Percentiles rank a stretch among this genome's conserved stretches.
phyloP scores from a whole-genome alignment of 2,888 invertebrate species.

The Drosophila pegasa region DNA sequence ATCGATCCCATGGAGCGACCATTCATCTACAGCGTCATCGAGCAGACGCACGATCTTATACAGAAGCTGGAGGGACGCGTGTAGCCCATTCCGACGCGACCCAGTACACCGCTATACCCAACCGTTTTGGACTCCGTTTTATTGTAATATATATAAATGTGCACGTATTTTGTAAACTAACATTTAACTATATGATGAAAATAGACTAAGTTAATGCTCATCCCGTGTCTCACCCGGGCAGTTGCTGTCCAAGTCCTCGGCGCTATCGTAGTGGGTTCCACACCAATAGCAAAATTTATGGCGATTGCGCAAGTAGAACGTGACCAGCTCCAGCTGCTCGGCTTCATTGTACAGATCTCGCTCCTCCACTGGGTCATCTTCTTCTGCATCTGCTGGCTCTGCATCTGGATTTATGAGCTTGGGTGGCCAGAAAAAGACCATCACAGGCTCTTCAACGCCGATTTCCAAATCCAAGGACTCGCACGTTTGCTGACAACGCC shows the following conservation, averaged over 20 bases:
- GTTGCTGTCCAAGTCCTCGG: conserved; percentile 87
- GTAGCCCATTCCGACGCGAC: conserved; percentile 77
- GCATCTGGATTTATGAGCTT: conserved; percentile 33
- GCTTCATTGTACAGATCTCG: conserved; percentile 74
- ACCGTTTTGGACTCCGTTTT: conserved; percentile 66
- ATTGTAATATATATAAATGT: conserved; percentile 70
- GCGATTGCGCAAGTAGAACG: conserved; percentile 88
- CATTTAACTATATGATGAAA: conserved; percentile 16
- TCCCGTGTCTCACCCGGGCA: conserved; percentile 89
- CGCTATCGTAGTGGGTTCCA: conserved; percentile 88
- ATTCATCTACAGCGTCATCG: conserved; percentile 90
- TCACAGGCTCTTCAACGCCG: conserved; percentile 85
- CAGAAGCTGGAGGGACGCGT: conserved; percentile 87
- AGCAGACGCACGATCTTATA: conserved; percentile 87
- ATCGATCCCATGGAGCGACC: conserved; percentile 92
- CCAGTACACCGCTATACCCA: conserved; percentile 58
- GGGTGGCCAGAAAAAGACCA: conserved; percentile 88
- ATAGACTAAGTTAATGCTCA: conserved; percentile 86
- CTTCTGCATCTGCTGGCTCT: conserved; percentile 71
- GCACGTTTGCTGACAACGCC: conserved; percentile 85
- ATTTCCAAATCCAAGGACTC: conserved; percentile 88
- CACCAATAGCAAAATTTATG: conserved; percentile 93
- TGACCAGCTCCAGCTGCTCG: conserved; percentile 88
- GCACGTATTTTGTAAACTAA: conserved; percentile 58
- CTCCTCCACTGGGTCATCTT: conserved; percentile 63